These are phyloP conservation scores for Sylvilagus floridanus DNA, from an alignment of 2,797 vertebrate genomes.

Conservation along the genomic window DNA sequence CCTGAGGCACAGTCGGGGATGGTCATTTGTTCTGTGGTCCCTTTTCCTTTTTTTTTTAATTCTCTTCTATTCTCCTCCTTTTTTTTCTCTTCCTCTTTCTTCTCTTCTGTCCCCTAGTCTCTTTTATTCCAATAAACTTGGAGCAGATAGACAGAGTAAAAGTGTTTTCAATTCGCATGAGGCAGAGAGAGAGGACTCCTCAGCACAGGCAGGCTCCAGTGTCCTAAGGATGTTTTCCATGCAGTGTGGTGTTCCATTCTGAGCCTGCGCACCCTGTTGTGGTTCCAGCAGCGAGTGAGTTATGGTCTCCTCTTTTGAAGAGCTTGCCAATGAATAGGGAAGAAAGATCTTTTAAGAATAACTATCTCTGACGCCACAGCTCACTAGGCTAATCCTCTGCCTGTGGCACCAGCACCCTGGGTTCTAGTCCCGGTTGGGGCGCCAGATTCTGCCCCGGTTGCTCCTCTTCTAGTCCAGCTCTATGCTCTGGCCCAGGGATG, in stretches of 20 bases:
- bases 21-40: not conserved
- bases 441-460: no score
- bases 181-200: conserved; percentile 7
- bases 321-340: conserved; percentile 24
- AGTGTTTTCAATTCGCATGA: not conserved
- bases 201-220: not conserved
- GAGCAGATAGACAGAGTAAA: not conserved
- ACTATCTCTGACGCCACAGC: not conserved
- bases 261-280: not conserved
- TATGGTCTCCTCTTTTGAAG: not conserved
- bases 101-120: not conserved
- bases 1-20: not conserved
- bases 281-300: not conserved
- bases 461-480: no score
- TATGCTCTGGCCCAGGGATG: no score
- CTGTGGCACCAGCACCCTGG: no score
- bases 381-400: no score
- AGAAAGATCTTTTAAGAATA: not conserved
- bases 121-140: conserved; percentile 31
- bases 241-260: not conserved
- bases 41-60: not conserved
- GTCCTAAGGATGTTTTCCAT: not conserved
- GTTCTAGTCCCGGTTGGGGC: no score
- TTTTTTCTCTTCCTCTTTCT: not conserved
- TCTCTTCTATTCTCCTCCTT: not conserved